Conservation (phyloP, 2,888 invertebrate species). For the Xestia sexstrigata region DNA sequence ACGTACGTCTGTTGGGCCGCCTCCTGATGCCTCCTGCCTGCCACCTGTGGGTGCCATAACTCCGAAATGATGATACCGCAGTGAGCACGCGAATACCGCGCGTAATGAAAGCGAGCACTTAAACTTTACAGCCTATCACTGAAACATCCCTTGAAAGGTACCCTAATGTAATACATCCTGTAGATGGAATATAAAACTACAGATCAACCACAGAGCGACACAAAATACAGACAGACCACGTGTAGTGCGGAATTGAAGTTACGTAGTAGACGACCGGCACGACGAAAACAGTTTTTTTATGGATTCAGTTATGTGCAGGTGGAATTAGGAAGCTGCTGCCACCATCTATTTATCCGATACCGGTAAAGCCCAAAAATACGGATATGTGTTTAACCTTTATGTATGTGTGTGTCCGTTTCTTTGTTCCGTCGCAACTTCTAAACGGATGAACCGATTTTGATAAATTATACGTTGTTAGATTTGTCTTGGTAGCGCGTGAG, state of each 20-base stretch:
- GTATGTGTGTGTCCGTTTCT: too few relatives aligned
- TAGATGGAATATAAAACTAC: slow-evolving; percentile 50
- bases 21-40: not conserved
- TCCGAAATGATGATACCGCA: slow-evolving; percentile 46
- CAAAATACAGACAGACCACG: not conserved
- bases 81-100: slow-evolving; percentile 31
- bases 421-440: too few relatives aligned
- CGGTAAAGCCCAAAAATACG: too few relatives aligned
- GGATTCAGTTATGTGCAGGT: not conserved
- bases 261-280: too few relatives aligned
- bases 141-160: slow-evolving; percentile 30
- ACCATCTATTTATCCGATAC: not conserved
- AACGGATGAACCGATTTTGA: too few relatives aligned
- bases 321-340: not conserved
- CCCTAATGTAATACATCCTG: slow-evolving; percentile 34
- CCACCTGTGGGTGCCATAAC: slow-evolving; percentile 39
- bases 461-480: too few relatives aligned
- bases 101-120: slow-evolving; percentile 58
- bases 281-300: too few relatives aligned
- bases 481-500: too few relatives aligned
- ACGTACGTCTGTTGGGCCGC: too few relatives aligned
- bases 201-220: not conserved
- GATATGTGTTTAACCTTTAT: too few relatives aligned
- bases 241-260: too few relatives aligned
- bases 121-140: slow-evolving; percentile 65